Evolutionary conservation across 2,888 invertebrate genomes (phyloP).

Genomic region (Geotrupes spiniger): DNA sequence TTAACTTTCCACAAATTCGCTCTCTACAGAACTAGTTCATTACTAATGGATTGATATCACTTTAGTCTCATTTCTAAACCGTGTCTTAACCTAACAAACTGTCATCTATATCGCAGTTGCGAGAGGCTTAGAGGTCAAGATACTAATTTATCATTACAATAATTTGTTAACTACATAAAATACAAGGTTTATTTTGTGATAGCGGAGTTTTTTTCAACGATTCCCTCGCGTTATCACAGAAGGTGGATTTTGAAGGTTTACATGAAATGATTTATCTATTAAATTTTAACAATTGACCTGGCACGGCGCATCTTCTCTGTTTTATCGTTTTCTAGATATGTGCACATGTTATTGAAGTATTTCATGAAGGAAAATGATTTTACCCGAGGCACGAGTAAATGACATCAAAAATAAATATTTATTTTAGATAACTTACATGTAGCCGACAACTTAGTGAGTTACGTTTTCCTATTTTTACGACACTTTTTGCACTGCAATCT

Average conservation of each 20-base stretch:
- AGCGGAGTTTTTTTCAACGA: too few relatives aligned
- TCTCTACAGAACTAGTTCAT: too few relatives aligned
- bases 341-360: too few relatives aligned
- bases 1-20: too few relatives aligned
- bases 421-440: too few relatives aligned
- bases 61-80: slow-evolving; percentile 13
- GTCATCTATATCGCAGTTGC: slow-evolving; percentile 7
- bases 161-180: slow-evolving; percentile 17
- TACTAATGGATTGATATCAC: slow-evolving; percentile 1
- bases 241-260: not conserved
- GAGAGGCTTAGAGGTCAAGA: slow-evolving; percentile 11
- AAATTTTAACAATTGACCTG: not conserved
- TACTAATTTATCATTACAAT: slow-evolving; percentile 19
- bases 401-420: too few relatives aligned
- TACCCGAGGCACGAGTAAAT: too few relatives aligned
- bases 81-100: slow-evolving; percentile 19
- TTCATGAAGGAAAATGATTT: too few relatives aligned
- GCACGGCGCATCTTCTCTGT: not conserved
- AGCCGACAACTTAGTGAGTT: too few relatives aligned
- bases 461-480: too few relatives aligned
- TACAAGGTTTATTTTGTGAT: not conserved
- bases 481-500: too few relatives aligned
- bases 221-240: not conserved
- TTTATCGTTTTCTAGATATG: not conserved
- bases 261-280: not conserved